Evolutionary conservation across 2,888 invertebrate genomes (phyloP).

Genomic region (Pocota personata): DNA sequence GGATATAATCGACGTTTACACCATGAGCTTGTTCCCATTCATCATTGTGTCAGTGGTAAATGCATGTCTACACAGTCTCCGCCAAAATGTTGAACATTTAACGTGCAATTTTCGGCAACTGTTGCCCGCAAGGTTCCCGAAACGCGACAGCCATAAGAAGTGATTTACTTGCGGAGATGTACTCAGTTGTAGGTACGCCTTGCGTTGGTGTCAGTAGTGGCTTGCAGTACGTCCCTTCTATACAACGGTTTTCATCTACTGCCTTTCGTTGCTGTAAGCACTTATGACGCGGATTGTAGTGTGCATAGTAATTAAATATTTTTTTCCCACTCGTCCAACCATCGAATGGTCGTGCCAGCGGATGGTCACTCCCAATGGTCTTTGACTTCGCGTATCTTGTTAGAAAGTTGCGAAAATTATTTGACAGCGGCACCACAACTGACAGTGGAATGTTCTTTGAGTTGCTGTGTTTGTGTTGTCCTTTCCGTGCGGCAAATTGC

Average conservation of each 20-base stretch:
- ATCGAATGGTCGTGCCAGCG: background rate
- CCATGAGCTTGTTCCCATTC: slow-evolving; percentile 65
- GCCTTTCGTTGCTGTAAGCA: slow-evolving; percentile 40
- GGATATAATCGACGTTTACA: slow-evolving; percentile 65
- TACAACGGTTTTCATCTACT: slow-evolving; percentile 23
- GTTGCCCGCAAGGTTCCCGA: slow-evolving; percentile 39
- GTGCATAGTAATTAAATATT: slow-evolving; percentile 70
- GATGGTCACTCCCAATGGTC: slow-evolving; percentile 40
- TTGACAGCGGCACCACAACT: slow-evolving; percentile 70
- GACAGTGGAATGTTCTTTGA: slow-evolving; percentile 59
- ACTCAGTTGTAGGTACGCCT: slow-evolving; percentile 30
- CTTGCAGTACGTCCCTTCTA: slow-evolving; percentile 8
- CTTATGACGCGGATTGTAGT: slow-evolving; percentile 64
- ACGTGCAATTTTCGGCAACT: slow-evolving; percentile 63
- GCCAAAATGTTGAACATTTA: slow-evolving; percentile 32
- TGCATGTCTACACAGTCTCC: slow-evolving; percentile 47
- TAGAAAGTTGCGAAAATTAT: slow-evolving; percentile 68
- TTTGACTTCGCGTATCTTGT: slow-evolving; percentile 45
- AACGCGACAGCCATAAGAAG: slow-evolving; percentile 55
- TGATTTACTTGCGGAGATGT: slow-evolving; percentile 66
- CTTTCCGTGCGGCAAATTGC: slow-evolving; percentile 47
- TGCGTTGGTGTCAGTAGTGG: slow-evolving; percentile 50
- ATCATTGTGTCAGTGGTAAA: slow-evolving; percentile 70
- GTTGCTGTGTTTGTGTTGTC: slow-evolving; percentile 34
- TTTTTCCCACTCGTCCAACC: slow-evolving; percentile 15